phyloP scores from a whole-genome alignment of 2,888 invertebrate species.

The Amblyjoppa fuscipennis region DNA sequence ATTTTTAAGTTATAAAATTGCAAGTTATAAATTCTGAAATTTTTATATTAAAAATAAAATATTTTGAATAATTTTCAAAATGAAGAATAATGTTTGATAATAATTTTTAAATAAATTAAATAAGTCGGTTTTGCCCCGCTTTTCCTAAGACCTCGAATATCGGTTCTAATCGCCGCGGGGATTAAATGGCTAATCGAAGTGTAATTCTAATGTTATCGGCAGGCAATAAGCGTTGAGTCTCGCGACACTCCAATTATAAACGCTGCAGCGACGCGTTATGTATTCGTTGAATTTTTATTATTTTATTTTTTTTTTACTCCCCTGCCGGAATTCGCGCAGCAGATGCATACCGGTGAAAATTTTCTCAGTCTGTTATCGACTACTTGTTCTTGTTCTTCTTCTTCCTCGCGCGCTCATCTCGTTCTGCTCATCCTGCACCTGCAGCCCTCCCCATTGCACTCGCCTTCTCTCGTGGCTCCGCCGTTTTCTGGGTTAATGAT shows the following conservation, averaged over 20 bases:
- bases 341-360: conserved; percentile 3
- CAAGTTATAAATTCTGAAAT: too few relatives aligned
- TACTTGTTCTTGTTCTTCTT: conserved; percentile 10
- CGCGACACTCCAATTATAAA: conserved; percentile 4
- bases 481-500: conserved; percentile 77
- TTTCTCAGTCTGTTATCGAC: conserved; percentile 22
- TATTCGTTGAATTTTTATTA: background rate
- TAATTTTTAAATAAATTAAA: too few relatives aligned
- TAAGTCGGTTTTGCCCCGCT: too few relatives aligned
- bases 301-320: background rate
- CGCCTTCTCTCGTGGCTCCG: conserved; percentile 62
- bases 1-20: too few relatives aligned
- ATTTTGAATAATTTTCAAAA: too few relatives aligned
- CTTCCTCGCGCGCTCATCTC: conserved; percentile 14
- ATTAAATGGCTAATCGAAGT: background rate
- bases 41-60: too few relatives aligned
- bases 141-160: background rate
- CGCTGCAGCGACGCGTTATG: background rate
- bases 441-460: background rate
- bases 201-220: background rate
- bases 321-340: too few relatives aligned
- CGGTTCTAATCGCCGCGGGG: background rate
- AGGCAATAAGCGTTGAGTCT: background rate
- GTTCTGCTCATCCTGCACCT: conserved; percentile 13
- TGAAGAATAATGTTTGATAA: too few relatives aligned